A percentile compares a stretch with the other conserved stretches of the same genome.
These are phyloP conservation scores for Pseudoips prasinana DNA, from an alignment of 2,888 invertebrate species.

Conservation along the genomic window DNA sequence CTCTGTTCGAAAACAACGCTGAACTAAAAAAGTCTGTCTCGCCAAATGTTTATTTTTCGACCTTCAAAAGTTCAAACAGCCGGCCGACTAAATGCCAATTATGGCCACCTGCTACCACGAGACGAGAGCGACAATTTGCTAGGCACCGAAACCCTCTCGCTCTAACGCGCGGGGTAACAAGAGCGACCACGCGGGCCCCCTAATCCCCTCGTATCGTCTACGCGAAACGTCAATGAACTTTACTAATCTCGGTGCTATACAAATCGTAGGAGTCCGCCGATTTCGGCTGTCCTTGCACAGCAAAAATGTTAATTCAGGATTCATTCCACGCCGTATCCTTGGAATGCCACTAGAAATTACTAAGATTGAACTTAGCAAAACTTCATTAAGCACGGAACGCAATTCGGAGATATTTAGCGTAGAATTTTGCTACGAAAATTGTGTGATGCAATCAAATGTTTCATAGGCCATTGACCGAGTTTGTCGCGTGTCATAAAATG, in stretches of 20 bases:
- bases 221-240: conserved; percentile 75
- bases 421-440: conserved; percentile 34
- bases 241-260: conserved; percentile 61
- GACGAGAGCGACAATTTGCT: conserved; percentile 65
- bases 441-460: conserved; percentile 41
- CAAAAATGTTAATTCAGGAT: conserved; percentile 55
- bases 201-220: conserved; percentile 56
- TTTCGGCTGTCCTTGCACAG: conserved; percentile 39
- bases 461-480: conserved; percentile 49
- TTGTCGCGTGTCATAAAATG: conserved; percentile 39
- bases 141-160: conserved; percentile 43
- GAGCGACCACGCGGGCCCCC: conserved; percentile 37
- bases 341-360: conserved; percentile 46
- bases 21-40: conserved; percentile 25
- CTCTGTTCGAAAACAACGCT: conserved; percentile 14
- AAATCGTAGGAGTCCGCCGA: conserved; percentile 49
- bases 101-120: conserved; percentile 72
- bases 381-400: conserved; percentile 49
- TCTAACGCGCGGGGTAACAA: conserved; percentile 32
- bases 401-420: conserved; percentile 35
- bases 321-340: conserved; percentile 46
- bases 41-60: conserved; percentile 62
- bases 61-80: conserved; percentile 75
- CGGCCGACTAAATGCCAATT: conserved; percentile 63
- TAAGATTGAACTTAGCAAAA: conserved; percentile 47